Base-by-base conservation (phyloP, 2,113 vertebrate genomes). In the Poeciliopsis retropinna region DNA sequence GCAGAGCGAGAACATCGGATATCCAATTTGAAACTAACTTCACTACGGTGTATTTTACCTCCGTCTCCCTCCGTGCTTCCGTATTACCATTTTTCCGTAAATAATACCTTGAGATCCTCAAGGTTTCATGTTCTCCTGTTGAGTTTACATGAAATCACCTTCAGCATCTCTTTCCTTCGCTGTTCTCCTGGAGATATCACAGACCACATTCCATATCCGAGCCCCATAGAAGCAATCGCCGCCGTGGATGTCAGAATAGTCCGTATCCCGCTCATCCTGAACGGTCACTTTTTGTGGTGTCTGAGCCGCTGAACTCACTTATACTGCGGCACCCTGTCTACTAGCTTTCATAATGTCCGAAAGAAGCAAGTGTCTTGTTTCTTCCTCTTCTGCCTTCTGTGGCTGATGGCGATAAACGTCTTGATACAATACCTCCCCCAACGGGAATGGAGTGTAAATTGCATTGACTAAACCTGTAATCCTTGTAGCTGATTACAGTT, bases 181-280 rank as follows among this genome's bases (percentile, higher is more conserved):
- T 92, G 84, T 5, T 93, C 90, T 67, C 81, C 90, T 0, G 94
- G 92, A 11, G 73, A n/a, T 0, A 94, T 83, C 0, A 87, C 9
- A 0, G 47, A 8, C 93, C 92, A 95, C 81, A 77, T 63, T 11
- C 67, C 87, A 6, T 72, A 88, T 0, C 92, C 92, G 25, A 73
- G 0, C 7, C 83, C 81, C 29, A 88, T 0, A 0, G 62, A 0
- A 0, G 22, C 85, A 0, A 74, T 2, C 41, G 87, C 5, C 2
- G 11, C 73, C 0, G 29, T 0, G 34, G 73, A 64, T 12, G 0
- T 0, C 19, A 93, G 0, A 1, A 93, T 7, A 10, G 60, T 73
- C 64, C 88, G 82, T 63, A 85, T 9, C 47, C 67, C 65, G 66
- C 88, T 90, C 88, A 88, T 91, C 47, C n/a, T 79, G 73, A 30